Base-by-base conservation (phyloP, 92 coral and sea anemone species). In the Paramuricea clavata region DNA sequence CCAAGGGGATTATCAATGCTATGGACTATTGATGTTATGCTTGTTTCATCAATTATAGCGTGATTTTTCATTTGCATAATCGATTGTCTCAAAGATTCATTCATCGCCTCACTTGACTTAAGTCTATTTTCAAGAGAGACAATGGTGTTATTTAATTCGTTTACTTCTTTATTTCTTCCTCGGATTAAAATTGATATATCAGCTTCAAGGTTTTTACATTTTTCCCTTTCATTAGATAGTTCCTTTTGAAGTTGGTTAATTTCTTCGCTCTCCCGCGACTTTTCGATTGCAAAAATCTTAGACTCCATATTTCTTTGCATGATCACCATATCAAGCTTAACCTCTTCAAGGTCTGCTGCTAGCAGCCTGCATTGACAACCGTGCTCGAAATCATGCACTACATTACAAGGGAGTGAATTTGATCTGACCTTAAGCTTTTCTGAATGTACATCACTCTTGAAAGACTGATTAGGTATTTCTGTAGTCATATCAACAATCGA, bases 251-350 rank as follows among this genome's bases (percentile, higher is more conserved):
- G 34, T 61, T 6, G 28, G 16, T 9, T 5, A 1, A 61, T 61
- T 61, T 23, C 28, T 5, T 61, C 69, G 1, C 19, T 19, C 27
- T 61, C 69, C 69, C 19, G 30, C 17, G 19, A 25, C 8, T 61
- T 61, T 1, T 10, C 2, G 12, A 13, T 13, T 3, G 67, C 67
- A 57, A 19, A 13, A 19, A 57, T 3, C 28, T 61, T 61, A 61
- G 34, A 1, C 12, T 6, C 69, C 5, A 61, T 25, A 6, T 57
- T 13, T 57, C 28, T 57, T 4, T 22, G 12, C 69, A 61, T 61
- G 26, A 61, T 61, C 31, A 22, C 69, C 31, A 61, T 61, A 61
- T 61, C 69, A 22, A 61, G 69, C 69, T 61, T 61, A 7, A 61
- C 34, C 17, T 25, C 69, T 22, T 61, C 69, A 19, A 61, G 31